These are phyloP conservation scores for Chrysemys picta DNA, from an alignment of 2,113 vertebrate genomes.

Conservation along the genomic window DNA sequence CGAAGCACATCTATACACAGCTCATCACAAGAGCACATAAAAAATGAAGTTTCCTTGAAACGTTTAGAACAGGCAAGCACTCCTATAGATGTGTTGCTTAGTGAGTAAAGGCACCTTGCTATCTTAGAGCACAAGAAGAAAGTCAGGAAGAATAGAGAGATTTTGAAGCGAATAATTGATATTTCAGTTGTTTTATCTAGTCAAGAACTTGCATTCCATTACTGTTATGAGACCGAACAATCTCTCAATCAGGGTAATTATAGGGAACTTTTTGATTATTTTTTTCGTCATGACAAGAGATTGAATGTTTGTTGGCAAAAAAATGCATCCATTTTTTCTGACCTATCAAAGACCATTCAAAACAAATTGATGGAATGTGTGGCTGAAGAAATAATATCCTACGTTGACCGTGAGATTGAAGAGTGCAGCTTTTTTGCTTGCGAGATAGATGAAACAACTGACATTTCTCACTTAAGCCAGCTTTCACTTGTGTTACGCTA, in stretches of 20 bases:
- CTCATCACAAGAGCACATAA: not conserved
- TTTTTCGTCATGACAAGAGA: not conserved
- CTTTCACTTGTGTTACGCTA: not conserved
- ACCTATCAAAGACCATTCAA: not conserved
- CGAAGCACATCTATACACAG: not conserved
- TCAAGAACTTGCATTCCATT: not conserved
- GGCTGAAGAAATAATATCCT: not conserved
- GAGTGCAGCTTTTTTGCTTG: too few relatives aligned
- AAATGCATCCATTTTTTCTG: not conserved
- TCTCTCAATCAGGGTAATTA: not conserved
- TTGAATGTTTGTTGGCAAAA: not conserved
- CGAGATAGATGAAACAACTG: not conserved
- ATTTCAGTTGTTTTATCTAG: not conserved
- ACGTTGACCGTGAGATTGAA: not conserved
- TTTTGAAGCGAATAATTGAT: not conserved
- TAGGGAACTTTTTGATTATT: not conserved
- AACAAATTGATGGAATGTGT: not conserved
- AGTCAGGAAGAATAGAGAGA: not conserved
- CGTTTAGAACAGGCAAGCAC: not conserved
- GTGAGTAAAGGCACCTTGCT: not conserved
- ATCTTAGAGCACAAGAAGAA: not conserved
- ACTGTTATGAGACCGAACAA: not conserved
- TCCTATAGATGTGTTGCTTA: not conserved
- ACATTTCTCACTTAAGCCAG: not conserved
- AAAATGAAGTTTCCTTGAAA: not conserved